phyloP scores from a whole-genome alignment of 2,797 vertebrate genomes.

The Leptoclinus maculatus region DNA sequence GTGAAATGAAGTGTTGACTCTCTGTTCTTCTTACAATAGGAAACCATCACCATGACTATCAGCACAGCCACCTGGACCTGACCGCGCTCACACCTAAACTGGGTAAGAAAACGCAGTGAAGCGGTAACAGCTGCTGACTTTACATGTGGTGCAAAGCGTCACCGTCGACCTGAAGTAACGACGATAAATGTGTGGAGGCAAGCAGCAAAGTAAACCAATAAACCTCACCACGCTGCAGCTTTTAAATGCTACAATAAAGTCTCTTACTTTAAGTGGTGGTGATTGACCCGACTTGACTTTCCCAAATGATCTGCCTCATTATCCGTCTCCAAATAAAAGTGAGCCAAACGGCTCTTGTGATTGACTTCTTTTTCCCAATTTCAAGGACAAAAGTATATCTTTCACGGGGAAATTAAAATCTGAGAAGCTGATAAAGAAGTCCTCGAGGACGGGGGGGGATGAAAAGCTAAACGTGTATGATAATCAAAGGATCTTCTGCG shows the following conservation, averaged over 20 bases:
- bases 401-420: slow-evolving; percentile 68
- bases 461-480: slow-evolving; percentile 57
- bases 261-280: neutral
- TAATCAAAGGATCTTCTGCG: slow-evolving; percentile 62
- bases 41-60: slow-evolving; percentile 92
- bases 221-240: neutral
- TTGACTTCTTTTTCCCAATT: slow-evolving; percentile 34
- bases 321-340: slow-evolving; percentile 26
- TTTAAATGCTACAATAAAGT: neutral
- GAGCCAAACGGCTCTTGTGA: slow-evolving; percentile 13
- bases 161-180: too few species aligned
- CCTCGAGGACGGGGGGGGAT: slow-evolving; percentile 11
- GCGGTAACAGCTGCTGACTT: neutral
- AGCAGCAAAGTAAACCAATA: neutral
- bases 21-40: slow-evolving; percentile 81
- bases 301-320: slow-evolving; percentile 27
- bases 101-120: slow-evolving; percentile 84
- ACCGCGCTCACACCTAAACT: slow-evolving; percentile 92
- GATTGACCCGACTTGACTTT: slow-evolving; percentile 34
- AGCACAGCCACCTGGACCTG: slow-evolving; percentile 92
- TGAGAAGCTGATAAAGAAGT: slow-evolving; percentile 50
- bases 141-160: neutral
- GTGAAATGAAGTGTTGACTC: slow-evolving; percentile 4
- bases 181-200: neutral
- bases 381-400: slow-evolving; percentile 48